Conservation (phyloP, 2,888 invertebrate species). For the Sinhomidia bicolor region DNA sequence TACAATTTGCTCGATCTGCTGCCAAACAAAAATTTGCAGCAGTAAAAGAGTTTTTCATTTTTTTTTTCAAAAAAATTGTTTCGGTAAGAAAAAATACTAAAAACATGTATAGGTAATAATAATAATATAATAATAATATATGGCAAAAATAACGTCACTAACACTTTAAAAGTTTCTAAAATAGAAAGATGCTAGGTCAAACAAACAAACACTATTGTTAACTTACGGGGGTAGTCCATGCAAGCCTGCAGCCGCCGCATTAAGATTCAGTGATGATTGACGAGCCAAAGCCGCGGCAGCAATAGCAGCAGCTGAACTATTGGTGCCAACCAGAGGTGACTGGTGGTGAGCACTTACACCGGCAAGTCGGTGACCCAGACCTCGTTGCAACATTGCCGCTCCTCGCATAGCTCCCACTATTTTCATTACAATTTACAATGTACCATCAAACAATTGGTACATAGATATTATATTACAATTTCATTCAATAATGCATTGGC, state of each 20-base stretch:
- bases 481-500: conserved; percentile 65
- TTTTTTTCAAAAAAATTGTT: not conserved
- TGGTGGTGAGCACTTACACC: conserved; percentile 78
- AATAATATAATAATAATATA: too few species aligned
- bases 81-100: conserved; percentile 18
- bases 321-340: conserved; percentile 81
- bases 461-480: conserved; percentile 57
- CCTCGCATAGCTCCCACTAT: conserved; percentile 91
- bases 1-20: conserved; percentile 13
- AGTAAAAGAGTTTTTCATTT: not conserved
- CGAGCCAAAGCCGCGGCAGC: conserved; percentile 87
- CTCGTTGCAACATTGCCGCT: conserved; percentile 91
- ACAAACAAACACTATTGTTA: conserved; percentile 70
- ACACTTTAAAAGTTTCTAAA: conserved; percentile 36
- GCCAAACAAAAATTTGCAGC: not conserved
- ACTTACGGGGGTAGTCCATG: conserved; percentile 80
- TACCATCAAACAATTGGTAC: conserved; percentile 73
- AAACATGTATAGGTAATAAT: not conserved
- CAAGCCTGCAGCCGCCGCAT: conserved; percentile 79
- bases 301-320: conserved; percentile 89
- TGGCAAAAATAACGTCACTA: conserved; percentile 43
- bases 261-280: conserved; percentile 87
- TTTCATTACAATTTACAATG: conserved; percentile 67
- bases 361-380: conserved; percentile 81
- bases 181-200: conserved; percentile 60